phyloP scores from a whole-genome alignment of 2,888 invertebrate genomes.

The Archaeoteleia sp. region DNA sequence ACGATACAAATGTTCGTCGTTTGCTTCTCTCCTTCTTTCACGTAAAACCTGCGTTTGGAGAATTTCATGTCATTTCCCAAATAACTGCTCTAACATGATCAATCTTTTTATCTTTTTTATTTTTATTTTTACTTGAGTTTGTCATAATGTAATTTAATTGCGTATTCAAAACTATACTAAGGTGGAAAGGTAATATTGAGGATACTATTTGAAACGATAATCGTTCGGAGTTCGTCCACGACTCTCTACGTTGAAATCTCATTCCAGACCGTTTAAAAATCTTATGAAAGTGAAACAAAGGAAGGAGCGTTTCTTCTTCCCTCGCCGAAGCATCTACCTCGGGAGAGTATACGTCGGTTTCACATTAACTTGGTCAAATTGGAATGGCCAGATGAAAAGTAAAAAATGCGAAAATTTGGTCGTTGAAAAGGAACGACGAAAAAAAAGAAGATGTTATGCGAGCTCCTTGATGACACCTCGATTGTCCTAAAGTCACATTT shows the following conservation, averaged over 20 bases:
- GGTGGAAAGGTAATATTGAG: constrained; percentile 54
- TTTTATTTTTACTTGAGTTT: too few species aligned
- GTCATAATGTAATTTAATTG: not conserved
- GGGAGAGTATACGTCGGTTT: too few species aligned
- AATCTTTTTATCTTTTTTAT: too few species aligned
- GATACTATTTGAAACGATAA: constrained; percentile 62
- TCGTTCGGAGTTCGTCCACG: constrained; percentile 58
- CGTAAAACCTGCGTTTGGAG: not conserved
- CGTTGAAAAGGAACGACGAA: constrained; percentile 38
- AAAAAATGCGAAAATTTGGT: constrained; percentile 48
- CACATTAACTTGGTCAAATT: constrained; percentile 64
- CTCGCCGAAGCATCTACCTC: too few species aligned
- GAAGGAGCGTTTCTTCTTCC: constrained; percentile 55
- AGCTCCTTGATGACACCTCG: constrained; percentile 69
- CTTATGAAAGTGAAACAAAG: constrained; percentile 71
- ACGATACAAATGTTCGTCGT: constrained; percentile 66
- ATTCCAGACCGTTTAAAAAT: constrained; percentile 70
- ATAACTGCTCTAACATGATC: too few species aligned
- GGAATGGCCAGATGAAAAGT: constrained; percentile 53
- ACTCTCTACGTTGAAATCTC: constrained; percentile 61
- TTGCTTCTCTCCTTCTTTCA: constrained; percentile 38
- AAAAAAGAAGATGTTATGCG: constrained; percentile 54
- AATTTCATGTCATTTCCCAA: too few species aligned
- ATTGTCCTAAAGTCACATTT: constrained; percentile 64
- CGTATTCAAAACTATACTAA: constrained; percentile 17